These are phyloP conservation scores for Eupelmus urozonus DNA, from an alignment of 2,888 invertebrate genomes.

Conservation along the genomic window DNA sequence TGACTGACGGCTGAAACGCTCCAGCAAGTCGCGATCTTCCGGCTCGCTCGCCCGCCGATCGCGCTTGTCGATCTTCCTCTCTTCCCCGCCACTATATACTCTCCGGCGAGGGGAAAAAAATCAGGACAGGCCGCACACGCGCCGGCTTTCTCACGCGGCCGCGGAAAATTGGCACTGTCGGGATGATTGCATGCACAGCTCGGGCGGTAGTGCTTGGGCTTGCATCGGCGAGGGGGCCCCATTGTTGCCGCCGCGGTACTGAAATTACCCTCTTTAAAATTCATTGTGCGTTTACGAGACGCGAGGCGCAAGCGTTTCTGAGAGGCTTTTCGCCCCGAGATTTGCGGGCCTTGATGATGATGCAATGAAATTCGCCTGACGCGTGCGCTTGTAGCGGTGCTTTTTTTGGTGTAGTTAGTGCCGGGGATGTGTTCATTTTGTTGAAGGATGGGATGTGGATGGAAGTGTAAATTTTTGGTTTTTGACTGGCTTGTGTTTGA, in stretches of 20 bases:
- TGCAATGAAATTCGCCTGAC: no score
- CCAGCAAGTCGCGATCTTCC: background rate
- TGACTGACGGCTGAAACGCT: constrained; percentile 32
- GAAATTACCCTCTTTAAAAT: constrained; percentile 33
- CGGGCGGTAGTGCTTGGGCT: background rate
- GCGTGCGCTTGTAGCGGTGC: no score
- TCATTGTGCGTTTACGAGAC: constrained; percentile 9
- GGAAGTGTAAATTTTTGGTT: no score
- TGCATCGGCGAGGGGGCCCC: background rate
- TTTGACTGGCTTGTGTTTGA: no score
- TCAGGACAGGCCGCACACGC: background rate
- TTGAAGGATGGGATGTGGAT: no score
- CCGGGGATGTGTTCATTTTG: background rate
- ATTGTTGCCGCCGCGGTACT: background rate
- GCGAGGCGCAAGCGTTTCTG: background rate
- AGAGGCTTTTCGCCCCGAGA: no score
- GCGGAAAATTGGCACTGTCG: constrained; percentile 20
- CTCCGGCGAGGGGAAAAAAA: no score
- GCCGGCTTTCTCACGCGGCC: constrained; percentile 25
- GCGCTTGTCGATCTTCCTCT: constrained; percentile 1
- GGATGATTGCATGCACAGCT: constrained; percentile 23
- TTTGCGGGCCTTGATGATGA: no score
- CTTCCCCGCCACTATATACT: no score
- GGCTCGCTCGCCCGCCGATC: background rate
- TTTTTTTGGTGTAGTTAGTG: background rate